Conservation (phyloP, 2,797 vertebrate genomes). For the Sebastes flavidus region DNA sequence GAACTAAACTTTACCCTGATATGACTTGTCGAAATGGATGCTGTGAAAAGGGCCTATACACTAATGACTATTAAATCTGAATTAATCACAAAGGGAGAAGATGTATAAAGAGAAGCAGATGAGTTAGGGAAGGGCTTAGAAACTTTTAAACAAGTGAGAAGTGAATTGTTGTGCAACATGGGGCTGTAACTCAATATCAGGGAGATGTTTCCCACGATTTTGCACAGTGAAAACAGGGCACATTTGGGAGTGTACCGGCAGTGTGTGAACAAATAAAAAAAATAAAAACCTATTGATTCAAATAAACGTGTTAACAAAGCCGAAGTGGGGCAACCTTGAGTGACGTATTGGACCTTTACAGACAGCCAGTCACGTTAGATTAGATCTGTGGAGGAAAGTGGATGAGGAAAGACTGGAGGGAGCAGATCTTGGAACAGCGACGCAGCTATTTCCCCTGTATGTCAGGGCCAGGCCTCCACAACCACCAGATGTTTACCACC, state of each 20-base stretch:
- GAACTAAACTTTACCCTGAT: no score
- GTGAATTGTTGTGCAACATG: slow-evolving; percentile 56
- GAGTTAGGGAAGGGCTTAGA: slow-evolving; percentile 47
- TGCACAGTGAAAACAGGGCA: slow-evolving; percentile 6
- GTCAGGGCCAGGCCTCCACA: slow-evolving; percentile 59
- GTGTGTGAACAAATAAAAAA: background rate
- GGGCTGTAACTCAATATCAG: slow-evolving; percentile 30
- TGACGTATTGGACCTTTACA: slow-evolving; percentile 23
- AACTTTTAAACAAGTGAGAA: slow-evolving; percentile 23
- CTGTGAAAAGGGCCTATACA: no score
- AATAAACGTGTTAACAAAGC: slow-evolving; percentile 1
- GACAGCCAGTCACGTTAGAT: slow-evolving; percentile 29
- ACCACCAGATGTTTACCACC: slow-evolving; percentile 76
- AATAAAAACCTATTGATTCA: background rate
- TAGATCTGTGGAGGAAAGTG: slow-evolving; percentile 18
- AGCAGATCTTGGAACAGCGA: slow-evolving; percentile 50
- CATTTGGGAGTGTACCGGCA: background rate
- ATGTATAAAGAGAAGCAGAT: slow-evolving; percentile 59
- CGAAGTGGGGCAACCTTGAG: background rate
- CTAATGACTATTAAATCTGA: background rate
- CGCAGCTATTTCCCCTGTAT: slow-evolving; percentile 49
- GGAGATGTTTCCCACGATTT: slow-evolving; percentile 35
- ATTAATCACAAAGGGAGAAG: background rate
- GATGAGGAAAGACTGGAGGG: slow-evolving; percentile 43
- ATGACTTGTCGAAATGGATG: no score